Evolutionary conservation across 2,888 invertebrate genomes (phyloP), one percentile per base, ranked within the genome.

Genomic region (Agonopterix subpropinquella): DNA sequence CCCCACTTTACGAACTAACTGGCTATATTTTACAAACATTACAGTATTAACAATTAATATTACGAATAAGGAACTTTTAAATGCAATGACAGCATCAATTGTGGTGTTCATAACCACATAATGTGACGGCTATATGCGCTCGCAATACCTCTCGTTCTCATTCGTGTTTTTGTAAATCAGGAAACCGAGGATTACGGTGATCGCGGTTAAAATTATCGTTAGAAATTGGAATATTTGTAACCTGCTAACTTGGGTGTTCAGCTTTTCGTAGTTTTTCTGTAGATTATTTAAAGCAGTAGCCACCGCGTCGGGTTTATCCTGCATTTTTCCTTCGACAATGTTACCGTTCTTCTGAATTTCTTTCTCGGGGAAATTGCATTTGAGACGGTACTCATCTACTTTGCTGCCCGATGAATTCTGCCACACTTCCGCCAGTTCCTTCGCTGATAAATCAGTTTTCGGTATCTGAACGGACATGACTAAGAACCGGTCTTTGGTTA

Each of bases 401-500:
- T 90, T 90, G 62, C 89, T 90, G 7, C 88, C 84, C 0, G 89
- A 87, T 0, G 89, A 89, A 8, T 87, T 84, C 55, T 94, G 95
- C 95, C 96, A 95, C 49, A 96, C 77, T 8, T 94, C 94, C 0
- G 90, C 71, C 7, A 96, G 74, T 59, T 95, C 94, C 56, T 91
- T 90, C 0, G 80, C 66, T 1, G 91, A 83, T 43, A 90, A 61
- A 53, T 91, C 91, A 0, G 84, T 71, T 49, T 90, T 90, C 0
- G 93, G 89, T 5, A 92, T 84, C 39, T 92, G 90, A 57, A 95
- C 91, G 37, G 94, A 94, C 94, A 97, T 94, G 2, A 98, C 92
- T 15, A 98, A 90, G 76, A 98, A 98, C 76, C 96, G 94, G 71
- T 98, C 97, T 69, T 93, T 92, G 0, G 92, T 87, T 0, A 94